phyloP scores from a whole-genome alignment of 2,113 vertebrate genomes.

The Rhea pennata region DNA sequence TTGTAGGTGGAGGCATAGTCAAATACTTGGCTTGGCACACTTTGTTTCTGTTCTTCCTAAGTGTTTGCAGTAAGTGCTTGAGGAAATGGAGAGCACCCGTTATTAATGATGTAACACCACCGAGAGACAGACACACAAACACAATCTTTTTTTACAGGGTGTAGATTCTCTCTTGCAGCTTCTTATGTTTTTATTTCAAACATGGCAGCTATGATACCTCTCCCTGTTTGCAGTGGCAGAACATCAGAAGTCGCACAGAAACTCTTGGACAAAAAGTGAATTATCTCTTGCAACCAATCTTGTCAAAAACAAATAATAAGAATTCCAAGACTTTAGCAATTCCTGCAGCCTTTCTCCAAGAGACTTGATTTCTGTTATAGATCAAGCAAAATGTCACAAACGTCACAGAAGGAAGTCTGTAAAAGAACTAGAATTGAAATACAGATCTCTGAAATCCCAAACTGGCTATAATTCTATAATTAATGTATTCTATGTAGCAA shows the following conservation, averaged over 20 bases:
- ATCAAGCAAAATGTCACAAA: not conserved
- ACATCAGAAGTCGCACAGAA: not conserved
- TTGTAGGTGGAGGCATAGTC: conserved; percentile 2
- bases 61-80: not conserved
- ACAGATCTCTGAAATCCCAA: not conserved
- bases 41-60: not conserved
- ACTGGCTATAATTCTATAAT: not conserved
- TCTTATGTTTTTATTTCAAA: not conserved
- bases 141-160: not conserved
- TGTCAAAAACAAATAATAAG: not conserved
- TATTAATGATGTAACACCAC: not conserved
- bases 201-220: not conserved
- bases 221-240: not conserved
- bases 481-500: conserved; percentile 4
- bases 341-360: not conserved
- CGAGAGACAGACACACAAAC: not conserved
- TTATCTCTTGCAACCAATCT: not conserved
- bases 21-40: not conserved
- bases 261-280: not conserved
- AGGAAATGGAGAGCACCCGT: not conserved
- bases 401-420: not conserved
- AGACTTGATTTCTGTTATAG: not conserved
- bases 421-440: not conserved
- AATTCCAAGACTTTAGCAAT: not conserved
- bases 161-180: not conserved